Evolutionary conservation across 2,113 vertebrate genomes (phyloP).

Genomic region (Sorex araneus): DNA sequence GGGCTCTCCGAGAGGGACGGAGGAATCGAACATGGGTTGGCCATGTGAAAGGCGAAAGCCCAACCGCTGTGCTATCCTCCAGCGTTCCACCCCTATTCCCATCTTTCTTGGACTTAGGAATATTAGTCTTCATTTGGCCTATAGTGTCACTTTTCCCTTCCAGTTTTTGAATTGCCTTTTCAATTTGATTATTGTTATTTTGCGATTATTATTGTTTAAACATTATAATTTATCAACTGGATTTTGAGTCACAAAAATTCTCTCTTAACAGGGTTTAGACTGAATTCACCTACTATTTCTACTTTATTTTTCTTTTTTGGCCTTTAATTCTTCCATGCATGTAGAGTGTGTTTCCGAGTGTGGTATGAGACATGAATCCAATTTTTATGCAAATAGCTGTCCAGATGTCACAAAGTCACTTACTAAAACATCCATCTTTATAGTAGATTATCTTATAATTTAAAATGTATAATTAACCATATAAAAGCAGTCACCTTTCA

Average conservation of each 20-base stretch:
- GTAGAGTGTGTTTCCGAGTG: neutral
- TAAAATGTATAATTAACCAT: neutral
- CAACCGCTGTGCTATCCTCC: no score
- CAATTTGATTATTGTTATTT: slow-evolving; percentile 33
- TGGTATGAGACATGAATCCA: slow-evolving; percentile 31
- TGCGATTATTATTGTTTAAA: slow-evolving; percentile 9
- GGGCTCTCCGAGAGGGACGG: no score
- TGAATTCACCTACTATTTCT: slow-evolving; percentile 5
- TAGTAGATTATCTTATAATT: slow-evolving; percentile 26
- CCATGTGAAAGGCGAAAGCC: no score
- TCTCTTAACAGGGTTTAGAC: neutral
- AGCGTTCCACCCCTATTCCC: no score
- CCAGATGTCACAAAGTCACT: slow-evolving; percentile 17
- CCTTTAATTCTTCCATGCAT: slow-evolving; percentile 23
- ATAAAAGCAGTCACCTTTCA: slow-evolving; percentile 59
- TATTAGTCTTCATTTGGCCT: slow-evolving; percentile 37
- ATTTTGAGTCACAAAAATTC: slow-evolving; percentile 29
- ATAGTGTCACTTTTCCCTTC: slow-evolving; percentile 20
- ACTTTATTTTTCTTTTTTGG: neutral
- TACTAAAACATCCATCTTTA: slow-evolving; percentile 42
- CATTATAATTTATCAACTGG: slow-evolving; percentile 14
- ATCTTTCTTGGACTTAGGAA: no score
- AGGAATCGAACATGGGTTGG: no score
- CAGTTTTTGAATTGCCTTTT: slow-evolving; percentile 38
- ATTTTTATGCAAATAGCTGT: slow-evolving; percentile 31